Evolutionary conservation across 2,113 vertebrate genomes (phyloP).

Genomic region (Cyanistes caeruleus): DNA sequence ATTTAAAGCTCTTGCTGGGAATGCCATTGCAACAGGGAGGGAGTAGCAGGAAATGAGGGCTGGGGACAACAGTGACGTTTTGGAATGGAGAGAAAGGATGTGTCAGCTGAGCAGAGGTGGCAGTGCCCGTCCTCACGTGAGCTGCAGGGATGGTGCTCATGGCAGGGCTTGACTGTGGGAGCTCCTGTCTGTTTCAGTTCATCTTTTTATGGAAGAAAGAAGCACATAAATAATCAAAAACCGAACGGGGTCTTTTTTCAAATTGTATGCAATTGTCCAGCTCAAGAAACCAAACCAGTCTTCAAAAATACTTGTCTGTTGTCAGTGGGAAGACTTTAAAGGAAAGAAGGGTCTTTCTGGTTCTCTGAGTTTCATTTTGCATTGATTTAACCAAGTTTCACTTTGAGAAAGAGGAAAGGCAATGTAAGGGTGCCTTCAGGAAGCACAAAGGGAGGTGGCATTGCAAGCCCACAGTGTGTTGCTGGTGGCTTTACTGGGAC

Average conservation of each 20-base stretch:
- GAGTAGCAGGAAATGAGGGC: constrained; percentile 48
- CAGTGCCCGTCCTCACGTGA: neutral
- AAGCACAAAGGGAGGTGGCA: neutral
- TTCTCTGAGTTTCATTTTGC: neutral
- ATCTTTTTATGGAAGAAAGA: neutral
- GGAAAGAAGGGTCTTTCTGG: neutral
- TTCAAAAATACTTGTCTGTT: neutral
- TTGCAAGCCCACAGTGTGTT: rapidly evolving
- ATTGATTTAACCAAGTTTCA: neutral
- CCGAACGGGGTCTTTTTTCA: neutral
- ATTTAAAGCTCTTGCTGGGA: neutral
- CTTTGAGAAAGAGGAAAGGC: neutral
- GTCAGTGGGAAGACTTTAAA: neutral
- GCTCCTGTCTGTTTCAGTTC: neutral
- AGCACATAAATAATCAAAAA: neutral
- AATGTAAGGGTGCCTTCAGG: no score
- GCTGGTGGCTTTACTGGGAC: neutral
- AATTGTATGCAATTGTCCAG: rapidly evolving
- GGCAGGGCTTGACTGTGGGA: neutral
- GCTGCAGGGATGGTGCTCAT: neutral
- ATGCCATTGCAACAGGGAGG: neutral
- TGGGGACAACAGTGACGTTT: neutral
- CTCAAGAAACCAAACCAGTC: neutral
- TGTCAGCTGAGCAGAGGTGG: neutral
- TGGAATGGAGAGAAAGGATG: rapidly evolving